Conservation (phyloP, 2,113 vertebrate species). For the Anhinga rufa region DNA sequence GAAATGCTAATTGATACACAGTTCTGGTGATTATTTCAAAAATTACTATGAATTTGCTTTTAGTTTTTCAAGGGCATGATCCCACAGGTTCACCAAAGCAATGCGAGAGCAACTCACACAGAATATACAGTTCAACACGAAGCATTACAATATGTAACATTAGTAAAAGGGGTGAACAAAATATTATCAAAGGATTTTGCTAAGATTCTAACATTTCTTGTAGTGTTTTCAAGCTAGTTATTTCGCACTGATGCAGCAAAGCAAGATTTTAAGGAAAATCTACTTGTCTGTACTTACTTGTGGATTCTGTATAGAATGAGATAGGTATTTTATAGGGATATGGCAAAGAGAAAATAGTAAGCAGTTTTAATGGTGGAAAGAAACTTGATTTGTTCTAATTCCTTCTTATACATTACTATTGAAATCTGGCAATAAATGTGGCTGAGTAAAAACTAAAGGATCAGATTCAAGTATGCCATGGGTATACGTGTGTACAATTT, state of each 20-base stretch:
- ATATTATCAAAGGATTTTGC: not conserved
- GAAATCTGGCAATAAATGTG: not conserved
- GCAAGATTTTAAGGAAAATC: not conserved
- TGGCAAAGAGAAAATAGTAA: not conserved
- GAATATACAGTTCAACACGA: not conserved
- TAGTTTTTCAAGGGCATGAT: not conserved
- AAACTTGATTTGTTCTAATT: not conserved
- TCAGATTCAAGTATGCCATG: not conserved
- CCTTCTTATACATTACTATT: not conserved
- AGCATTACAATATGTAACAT: not conserved
- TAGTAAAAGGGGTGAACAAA: not conserved
- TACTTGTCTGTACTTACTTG: not conserved
- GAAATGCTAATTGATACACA: conserved; percentile 24
- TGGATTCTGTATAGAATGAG: not conserved
- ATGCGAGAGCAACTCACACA: not conserved
- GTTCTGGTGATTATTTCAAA: conserved; percentile 36
- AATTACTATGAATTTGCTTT: conserved; percentile 3
- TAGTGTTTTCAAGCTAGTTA: not conserved
- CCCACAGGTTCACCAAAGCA: not conserved
- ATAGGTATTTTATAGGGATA: not conserved
- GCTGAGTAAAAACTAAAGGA: not conserved
- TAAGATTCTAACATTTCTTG: not conserved
- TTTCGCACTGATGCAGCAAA: not conserved
- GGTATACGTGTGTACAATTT: not conserved
- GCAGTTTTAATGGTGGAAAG: not conserved